Evolutionary conservation across 1,140 invertebrate species (phyloP).

Genomic region (Stegodyphus mimosarum): DNA sequence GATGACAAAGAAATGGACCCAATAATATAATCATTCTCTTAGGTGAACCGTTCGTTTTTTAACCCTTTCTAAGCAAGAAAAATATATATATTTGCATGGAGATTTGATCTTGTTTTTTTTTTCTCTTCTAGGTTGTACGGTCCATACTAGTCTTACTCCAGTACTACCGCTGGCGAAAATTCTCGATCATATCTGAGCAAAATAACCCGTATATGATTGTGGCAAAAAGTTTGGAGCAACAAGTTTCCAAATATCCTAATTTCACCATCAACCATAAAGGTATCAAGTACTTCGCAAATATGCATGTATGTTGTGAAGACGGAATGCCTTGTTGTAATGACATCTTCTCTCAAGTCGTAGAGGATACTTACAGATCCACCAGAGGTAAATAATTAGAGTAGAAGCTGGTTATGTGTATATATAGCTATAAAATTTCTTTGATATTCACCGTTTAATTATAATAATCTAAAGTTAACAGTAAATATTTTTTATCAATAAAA

Average conservation of each 20-base stretch:
- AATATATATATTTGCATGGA: too few species aligned
- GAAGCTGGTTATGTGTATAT: too few species aligned
- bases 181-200: slow-evolving; percentile 89
- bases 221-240: slow-evolving; percentile 68
- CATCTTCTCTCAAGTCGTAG: slow-evolving; percentile 84
- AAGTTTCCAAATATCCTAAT: slow-evolving; percentile 70
- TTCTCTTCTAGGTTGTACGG: slow-evolving; percentile 82
- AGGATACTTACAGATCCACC: slow-evolving; percentile 88
- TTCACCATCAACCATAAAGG: slow-evolving; percentile 77
- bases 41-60: too few species aligned
- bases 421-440: too few species aligned
- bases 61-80: too few species aligned
- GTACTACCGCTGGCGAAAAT: slow-evolving; percentile 93
- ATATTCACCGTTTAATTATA: too few species aligned
- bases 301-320: slow-evolving; percentile 80
- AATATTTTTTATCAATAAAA: too few species aligned
- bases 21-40: too few species aligned
- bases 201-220: slow-evolving; percentile 77
- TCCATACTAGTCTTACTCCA: slow-evolving; percentile 88
- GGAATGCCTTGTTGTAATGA: slow-evolving; percentile 80
- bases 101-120: background rate
- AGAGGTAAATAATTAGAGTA: slow-evolving; percentile 70
- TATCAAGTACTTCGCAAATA: slow-evolving; percentile 72
- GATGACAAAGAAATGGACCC: too few species aligned
- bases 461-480: too few species aligned